Percentiles rank a stretch among this genome's conserved stretches.
Evolutionary conservation across 2,797 vertebrate genomes (phyloP).

Genomic region (Enteromius unitaeniatus): DNA sequence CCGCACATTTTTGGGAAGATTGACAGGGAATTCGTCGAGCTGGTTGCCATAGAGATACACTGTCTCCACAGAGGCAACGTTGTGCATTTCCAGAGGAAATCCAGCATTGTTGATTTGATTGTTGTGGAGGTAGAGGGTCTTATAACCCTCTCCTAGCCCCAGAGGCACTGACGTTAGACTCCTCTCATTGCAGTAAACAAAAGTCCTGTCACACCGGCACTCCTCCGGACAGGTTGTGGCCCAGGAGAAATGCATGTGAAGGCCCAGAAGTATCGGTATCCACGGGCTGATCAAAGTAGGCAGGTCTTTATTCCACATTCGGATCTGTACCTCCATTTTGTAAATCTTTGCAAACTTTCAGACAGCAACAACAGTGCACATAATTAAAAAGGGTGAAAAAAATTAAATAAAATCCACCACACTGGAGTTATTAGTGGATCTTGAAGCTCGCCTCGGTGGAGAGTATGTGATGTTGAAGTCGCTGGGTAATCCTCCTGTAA

Average conservation of each 20-base stretch:
- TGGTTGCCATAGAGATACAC: slow-evolving; percentile 96
- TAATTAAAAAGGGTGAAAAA: slow-evolving; percentile 60
- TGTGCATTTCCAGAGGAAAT: slow-evolving; percentile 91
- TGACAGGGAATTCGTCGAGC: slow-evolving; percentile 93
- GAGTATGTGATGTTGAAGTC: slow-evolving; percentile 57
- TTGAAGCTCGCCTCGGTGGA: slow-evolving; percentile 50
- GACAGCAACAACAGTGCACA: slow-evolving; percentile 40
- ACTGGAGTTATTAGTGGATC: slow-evolving; percentile 58
- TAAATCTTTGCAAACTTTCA: slow-evolving; percentile 57
- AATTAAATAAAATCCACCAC: slow-evolving; percentile 58
- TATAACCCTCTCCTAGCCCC: slow-evolving; percentile 94
- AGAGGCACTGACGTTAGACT: slow-evolving; percentile 96
- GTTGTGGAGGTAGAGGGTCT: slow-evolving; percentile 96
- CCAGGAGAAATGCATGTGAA: slow-evolving; percentile 84
- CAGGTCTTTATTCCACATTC: slow-evolving; percentile 84
- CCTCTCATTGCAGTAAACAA: slow-evolving; percentile 97
- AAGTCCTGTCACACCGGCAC: slow-evolving; percentile 93
- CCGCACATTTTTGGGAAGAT: slow-evolving; percentile 90
- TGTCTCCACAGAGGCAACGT: slow-evolving; percentile 90
- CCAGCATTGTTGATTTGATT: slow-evolving; percentile 97
- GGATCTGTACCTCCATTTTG: slow-evolving; percentile 88
- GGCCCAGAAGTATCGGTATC: slow-evolving; percentile 87
- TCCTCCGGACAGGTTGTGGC: slow-evolving; percentile 87
- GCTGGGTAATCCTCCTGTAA: slow-evolving; percentile 76
- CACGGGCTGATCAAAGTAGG: slow-evolving; percentile 84